phyloP scores from a whole-genome alignment of 2,113 vertebrate species.

The Grammomys dolichurus region DNA sequence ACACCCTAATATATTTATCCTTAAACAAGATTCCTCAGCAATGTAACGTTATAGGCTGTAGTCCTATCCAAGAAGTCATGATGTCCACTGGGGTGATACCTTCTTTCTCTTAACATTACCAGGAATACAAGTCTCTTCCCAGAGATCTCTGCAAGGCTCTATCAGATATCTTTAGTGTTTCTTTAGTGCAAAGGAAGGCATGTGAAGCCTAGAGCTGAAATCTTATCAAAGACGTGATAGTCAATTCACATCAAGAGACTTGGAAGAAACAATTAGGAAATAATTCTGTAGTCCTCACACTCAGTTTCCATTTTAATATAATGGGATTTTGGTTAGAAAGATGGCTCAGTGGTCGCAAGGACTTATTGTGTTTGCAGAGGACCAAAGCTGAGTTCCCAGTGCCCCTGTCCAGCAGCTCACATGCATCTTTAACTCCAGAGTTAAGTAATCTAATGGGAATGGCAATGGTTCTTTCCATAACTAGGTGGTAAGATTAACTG shows the following conservation, averaged over 20 bases:
- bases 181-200: not conserved
- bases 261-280: not conserved
- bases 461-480: too few species aligned
- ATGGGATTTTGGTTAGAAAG: not conserved
- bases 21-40: conserved; percentile 47
- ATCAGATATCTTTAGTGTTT: not conserved
- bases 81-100: not conserved
- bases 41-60: not conserved
- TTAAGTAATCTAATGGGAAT: too few species aligned
- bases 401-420: not conserved
- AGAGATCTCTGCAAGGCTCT: not conserved
- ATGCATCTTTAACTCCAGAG: not conserved
- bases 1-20: not conserved
- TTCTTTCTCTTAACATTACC: not conserved
- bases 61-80: not conserved
- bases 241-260: not conserved
- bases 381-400: not conserved
- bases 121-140: not conserved
- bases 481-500: not conserved
- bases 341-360: not conserved
- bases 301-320: not conserved
- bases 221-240: not conserved
- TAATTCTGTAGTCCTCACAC: not conserved
- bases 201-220: not conserved
- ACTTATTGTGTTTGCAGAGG: not conserved